Conservation (phyloP, 2,113 vertebrate genomes). For the Mesembrinibis cayennensis region DNA sequence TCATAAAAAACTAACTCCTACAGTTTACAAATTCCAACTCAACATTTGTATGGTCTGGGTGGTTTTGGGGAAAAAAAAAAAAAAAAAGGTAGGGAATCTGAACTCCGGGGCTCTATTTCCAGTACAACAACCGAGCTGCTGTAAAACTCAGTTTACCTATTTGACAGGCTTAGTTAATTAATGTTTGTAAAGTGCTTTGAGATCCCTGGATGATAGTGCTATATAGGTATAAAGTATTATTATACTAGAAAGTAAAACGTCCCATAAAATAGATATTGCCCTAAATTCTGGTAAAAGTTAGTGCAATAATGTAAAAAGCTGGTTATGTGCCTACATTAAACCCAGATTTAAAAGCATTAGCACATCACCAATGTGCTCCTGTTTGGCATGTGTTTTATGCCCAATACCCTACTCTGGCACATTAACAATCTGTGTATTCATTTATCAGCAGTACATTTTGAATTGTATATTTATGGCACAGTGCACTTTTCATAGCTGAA, state of each 20-base stretch:
- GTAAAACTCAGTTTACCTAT: constrained; percentile 72
- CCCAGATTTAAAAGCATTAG: constrained; percentile 80
- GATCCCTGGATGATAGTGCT: constrained; percentile 66
- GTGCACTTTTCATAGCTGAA: constrained; percentile 99
- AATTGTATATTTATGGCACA: constrained; percentile 98
- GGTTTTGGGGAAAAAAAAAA: neutral
- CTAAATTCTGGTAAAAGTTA: constrained; percentile 73
- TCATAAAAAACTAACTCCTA: neutral
- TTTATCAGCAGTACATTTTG: constrained; percentile 98
- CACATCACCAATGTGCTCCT: constrained; percentile 83
- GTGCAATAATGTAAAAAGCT: constrained; percentile 60
- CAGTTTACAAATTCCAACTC: neutral
- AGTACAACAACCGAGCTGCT: constrained; percentile 32
- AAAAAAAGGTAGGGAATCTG: neutral
- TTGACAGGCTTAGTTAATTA: constrained; percentile 73
- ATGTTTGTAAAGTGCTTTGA: constrained; percentile 70
- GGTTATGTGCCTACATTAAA: constrained; percentile 67
- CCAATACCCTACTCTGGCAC: constrained; percentile 92
- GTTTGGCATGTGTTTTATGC: constrained; percentile 88
- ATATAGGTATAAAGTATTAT: constrained; percentile 73
- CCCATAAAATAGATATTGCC: constrained; percentile 66
- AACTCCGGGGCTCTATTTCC: constrained; percentile 47
- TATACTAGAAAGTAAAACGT: constrained; percentile 60
- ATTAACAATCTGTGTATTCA: constrained; percentile 98
- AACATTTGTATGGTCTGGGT: neutral